Percentiles rank a stretch among this genome's conserved stretches.
Conservation (phyloP, 2,888 invertebrate genomes). For the Athetis lepigone region DNA sequence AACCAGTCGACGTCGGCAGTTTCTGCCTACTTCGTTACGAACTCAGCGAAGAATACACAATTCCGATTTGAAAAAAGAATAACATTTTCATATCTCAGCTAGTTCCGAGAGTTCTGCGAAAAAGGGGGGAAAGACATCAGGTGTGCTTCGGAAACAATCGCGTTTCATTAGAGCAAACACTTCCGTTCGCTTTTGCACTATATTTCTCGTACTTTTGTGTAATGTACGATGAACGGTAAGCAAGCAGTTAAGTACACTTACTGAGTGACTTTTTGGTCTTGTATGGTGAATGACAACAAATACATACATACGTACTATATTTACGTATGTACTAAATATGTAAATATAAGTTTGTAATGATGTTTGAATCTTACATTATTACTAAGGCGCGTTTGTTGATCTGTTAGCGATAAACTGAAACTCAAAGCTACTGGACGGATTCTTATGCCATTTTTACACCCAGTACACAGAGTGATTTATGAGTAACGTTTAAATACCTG, state of each 20-base stretch:
- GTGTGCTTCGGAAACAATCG: constrained; percentile 70
- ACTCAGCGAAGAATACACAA: constrained; percentile 53
- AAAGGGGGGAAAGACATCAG: constrained; percentile 66
- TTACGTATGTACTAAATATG: too few species aligned
- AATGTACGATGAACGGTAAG: constrained; percentile 22
- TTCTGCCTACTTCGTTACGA: constrained; percentile 48
- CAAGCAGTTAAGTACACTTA: constrained; percentile 22
- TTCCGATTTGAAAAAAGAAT: constrained; percentile 58
- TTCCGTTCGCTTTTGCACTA: constrained; percentile 43
- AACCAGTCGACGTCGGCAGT: constrained; percentile 7
- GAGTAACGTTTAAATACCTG: too few species aligned
- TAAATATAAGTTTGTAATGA: too few species aligned
- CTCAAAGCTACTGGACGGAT: too few species aligned
- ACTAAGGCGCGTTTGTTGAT: too few species aligned
- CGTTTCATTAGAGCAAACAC: constrained; percentile 69
- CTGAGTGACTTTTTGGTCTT: constrained; percentile 29
- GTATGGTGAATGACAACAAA: not conserved
- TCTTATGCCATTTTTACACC: too few species aligned
- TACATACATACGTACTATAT: not conserved
- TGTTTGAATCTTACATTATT: too few species aligned
- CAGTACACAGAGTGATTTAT: too few species aligned
- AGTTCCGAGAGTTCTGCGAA: constrained; percentile 60
- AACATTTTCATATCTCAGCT: constrained; percentile 66
- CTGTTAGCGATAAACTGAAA: too few species aligned
- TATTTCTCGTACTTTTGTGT: constrained; percentile 33